phyloP scores from a whole-genome alignment of 2,797 vertebrate genomes.

The Esox lucius region DNA sequence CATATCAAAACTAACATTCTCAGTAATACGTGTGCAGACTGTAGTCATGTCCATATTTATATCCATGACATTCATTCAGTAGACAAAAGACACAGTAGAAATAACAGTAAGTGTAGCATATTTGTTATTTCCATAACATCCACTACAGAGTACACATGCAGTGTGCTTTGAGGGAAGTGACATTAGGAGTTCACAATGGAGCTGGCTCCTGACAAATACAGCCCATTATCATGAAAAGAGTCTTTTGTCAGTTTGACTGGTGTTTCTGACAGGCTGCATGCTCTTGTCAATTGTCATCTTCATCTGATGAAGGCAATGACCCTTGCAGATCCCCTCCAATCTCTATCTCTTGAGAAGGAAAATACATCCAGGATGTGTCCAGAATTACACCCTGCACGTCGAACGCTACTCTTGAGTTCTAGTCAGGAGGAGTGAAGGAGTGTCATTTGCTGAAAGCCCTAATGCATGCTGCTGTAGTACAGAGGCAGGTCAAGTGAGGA shows the following conservation, averaged over 20 bases:
- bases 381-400: neutral
- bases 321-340: constrained; percentile 60
- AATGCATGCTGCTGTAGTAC: constrained; percentile 36
- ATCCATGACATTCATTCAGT: too few species aligned
- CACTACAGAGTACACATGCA: neutral
- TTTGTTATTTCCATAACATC: too few species aligned
- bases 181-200: constrained; percentile 5
- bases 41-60: neutral
- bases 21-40: too few species aligned
- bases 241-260: constrained; percentile 56
- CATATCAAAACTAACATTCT: too few species aligned
- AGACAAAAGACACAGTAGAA: too few species aligned
- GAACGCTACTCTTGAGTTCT: neutral
- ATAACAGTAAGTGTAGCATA: too few species aligned
- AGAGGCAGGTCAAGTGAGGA: constrained; percentile 25
- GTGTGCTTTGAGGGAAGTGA: neutral
- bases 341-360: constrained; percentile 52
- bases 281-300: constrained; percentile 63
- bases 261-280: constrained; percentile 47
- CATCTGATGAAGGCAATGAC: constrained; percentile 71
- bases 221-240: constrained; percentile 28
- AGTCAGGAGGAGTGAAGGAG: neutral
- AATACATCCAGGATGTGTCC: constrained; percentile 30
- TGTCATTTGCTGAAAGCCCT: neutral
- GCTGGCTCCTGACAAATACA: constrained; percentile 46